Evolutionary conservation across 2,113 vertebrate species (phyloP), one percentile per base, ranked within the genome.

Genomic region (Colaptes auratus): DNA sequence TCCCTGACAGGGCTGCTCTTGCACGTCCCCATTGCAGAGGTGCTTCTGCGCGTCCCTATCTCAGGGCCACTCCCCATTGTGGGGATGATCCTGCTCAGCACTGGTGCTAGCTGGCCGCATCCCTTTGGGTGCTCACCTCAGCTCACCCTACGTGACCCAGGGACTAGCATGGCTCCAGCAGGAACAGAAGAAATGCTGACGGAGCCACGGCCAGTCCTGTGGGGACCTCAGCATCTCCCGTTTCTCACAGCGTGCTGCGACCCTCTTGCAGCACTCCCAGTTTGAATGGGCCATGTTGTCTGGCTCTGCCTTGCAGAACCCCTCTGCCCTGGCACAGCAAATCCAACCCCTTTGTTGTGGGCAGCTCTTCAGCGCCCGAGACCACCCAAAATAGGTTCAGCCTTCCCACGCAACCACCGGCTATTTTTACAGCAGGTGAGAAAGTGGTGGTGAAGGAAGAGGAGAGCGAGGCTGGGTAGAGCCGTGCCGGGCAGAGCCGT

Each of bases 251-350:
- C 27, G 8, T 33, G 44, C 55, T 69, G 16, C 14, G 24, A 55
- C n/a, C 66, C 18, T 70, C 50, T 55, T 3, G 4, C 60, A 86
- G 50, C 52, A 4, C 39, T 63, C 60, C 8, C 15, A 1, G 4
- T 27, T 66, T 50, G 42, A 35, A 6, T 0, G 44, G 42, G 23
- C 56, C 1, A 1, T 0, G 0, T 15, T 46, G 33, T 16, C 42
- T 16, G 5, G 36, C 81, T 85, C 78, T 85, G 70, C 78, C 33
- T 70, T 44, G 18, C 48, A 39, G 30, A 20, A n/a, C 7, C 11
- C 20, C 44, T 5, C 19, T 61, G 36, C 16, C 44, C 16, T 2
- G 1, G 2, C n/a, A 13, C 30, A 31, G 33, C 64, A 70, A 76
- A 83, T 48, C 28, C 23, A 53, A 7, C 10, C 19, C 24, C 46